Evolutionary conservation across 2,888 invertebrate genomes (phyloP).

Genomic region (Drosophila macrospina): DNA sequence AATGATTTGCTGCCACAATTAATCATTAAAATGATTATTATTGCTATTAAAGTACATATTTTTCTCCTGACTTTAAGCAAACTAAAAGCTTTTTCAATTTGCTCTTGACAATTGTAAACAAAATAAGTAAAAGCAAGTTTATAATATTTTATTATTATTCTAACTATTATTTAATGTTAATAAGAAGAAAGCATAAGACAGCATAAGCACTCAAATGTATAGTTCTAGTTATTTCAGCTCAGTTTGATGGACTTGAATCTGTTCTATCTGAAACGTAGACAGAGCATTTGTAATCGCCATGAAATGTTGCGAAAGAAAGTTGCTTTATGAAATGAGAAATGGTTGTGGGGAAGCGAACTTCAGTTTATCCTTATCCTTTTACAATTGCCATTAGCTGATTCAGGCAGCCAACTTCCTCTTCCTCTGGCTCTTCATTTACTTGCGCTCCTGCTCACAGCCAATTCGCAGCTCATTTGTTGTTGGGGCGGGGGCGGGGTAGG

Average conservation of each 20-base stretch:
- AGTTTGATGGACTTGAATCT: not conserved
- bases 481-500: no score
- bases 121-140: no score
- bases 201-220: not conserved
- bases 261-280: not conserved
- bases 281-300: not conserved
- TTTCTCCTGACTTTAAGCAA: no score
- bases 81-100: no score
- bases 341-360: conserved; percentile 5
- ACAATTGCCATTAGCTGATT: conserved; percentile 13
- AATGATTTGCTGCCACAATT: no score
- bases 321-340: not conserved
- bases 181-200: no score
- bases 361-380: conserved; percentile 14
- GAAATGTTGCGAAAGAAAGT: conserved; percentile 11
- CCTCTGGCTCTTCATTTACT: not conserved
- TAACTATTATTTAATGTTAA: no score
- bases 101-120: no score
- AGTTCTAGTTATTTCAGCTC: not conserved
- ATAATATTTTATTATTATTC: no score
- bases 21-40: no score
- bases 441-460: conserved; percentile 1
- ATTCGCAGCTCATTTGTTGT: conserved; percentile 34
- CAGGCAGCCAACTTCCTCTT: no score
- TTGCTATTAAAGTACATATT: no score